phyloP scores from a whole-genome alignment of 2,888 invertebrate genomes.

The Osmoderma eremita region DNA sequence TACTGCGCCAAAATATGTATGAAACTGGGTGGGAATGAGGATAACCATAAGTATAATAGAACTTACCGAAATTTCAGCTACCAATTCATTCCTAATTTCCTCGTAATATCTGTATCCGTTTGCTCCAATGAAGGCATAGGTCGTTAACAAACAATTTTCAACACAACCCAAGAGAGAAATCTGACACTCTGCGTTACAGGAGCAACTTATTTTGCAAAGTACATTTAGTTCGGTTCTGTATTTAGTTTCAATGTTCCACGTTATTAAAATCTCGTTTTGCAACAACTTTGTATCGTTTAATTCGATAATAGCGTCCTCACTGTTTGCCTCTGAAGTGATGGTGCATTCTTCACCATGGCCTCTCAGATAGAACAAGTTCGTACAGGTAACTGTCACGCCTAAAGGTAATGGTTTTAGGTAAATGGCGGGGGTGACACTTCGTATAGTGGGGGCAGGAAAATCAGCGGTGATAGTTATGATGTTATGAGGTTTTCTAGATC shows the following conservation, averaged over 20 bases:
- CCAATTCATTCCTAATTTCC: neutral
- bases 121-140: constrained; percentile 51
- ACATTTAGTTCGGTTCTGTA: neutral
- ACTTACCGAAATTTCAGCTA: neutral
- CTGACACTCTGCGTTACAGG: constrained; percentile 47
- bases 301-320: neutral
- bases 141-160: constrained; percentile 59
- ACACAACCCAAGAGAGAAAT: constrained; percentile 52
- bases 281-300: neutral
- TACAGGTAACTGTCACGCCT: neutral
- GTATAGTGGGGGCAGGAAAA: neutral
- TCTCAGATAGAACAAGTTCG: neutral
- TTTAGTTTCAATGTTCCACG: neutral
- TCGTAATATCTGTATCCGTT: neutral
- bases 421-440: neutral
- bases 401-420: constrained; percentile 15
- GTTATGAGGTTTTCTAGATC: neutral
- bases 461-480: neutral
- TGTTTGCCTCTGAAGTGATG: neutral
- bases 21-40: too few species aligned
- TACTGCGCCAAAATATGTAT: neutral
- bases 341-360: neutral
- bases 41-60: too few species aligned
- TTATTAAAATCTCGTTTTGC: too few species aligned
- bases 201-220: constrained; percentile 45